phyloP scores from a whole-genome alignment of 2,797 vertebrate species.

The Chelonia mydas region DNA sequence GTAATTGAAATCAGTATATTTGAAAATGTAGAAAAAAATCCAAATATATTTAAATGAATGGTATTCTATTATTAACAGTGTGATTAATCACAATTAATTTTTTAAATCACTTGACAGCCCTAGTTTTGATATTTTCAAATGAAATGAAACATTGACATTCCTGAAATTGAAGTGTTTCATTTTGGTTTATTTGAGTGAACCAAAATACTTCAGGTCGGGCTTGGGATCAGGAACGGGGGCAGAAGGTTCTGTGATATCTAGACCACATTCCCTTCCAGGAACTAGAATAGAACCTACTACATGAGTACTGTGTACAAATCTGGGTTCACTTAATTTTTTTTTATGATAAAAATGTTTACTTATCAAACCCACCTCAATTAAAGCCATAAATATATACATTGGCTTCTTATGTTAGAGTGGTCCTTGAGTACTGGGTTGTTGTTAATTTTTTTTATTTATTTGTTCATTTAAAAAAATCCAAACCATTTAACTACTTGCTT shows the following conservation, averaged over 20 bases:
- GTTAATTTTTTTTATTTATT: slow-evolving; percentile 24
- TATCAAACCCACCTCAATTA: neutral
- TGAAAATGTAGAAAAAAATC: too few relatives aligned
- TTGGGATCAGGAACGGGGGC: neutral
- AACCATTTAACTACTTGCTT: neutral
- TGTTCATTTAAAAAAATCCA: neutral
- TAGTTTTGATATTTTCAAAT: neutral
- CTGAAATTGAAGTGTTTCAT: neutral
- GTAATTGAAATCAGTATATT: too few relatives aligned
- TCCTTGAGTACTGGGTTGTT: neutral
- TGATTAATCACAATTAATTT: too few relatives aligned
- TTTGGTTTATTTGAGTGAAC: neutral
- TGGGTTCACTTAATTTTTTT: neutral
- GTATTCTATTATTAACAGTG: too few relatives aligned
- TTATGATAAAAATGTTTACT: neutral
- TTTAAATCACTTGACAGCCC: too few relatives aligned
- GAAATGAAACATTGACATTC: neutral
- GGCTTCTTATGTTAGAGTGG: neutral
- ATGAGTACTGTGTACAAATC: slow-evolving; percentile 7
- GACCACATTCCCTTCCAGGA: neutral
- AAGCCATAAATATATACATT: slow-evolving; percentile 17
- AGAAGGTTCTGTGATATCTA: neutral
- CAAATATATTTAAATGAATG: too few relatives aligned
- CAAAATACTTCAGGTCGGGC: neutral
- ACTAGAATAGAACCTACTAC: neutral